These are phyloP conservation scores for Toxotes jaculatrix DNA, from an alignment of 2,113 vertebrate genomes.

Conservation along the genomic window DNA sequence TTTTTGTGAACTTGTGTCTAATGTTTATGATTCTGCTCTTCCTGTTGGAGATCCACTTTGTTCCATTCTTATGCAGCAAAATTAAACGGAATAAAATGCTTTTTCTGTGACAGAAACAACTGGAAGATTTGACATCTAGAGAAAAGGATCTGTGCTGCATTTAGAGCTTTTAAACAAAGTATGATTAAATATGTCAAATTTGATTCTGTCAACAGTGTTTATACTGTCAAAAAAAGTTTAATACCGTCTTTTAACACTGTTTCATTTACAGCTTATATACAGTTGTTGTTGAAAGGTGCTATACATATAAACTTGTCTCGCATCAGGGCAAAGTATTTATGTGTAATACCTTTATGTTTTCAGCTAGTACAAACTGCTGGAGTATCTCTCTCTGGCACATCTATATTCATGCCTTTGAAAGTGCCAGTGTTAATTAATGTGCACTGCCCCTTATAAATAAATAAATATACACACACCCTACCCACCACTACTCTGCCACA, in stretches of 20 bases:
- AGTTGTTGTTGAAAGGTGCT: not conserved
- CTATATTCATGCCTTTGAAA: not conserved
- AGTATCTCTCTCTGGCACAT: not conserved
- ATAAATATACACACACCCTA: not conserved
- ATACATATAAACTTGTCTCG: not conserved
- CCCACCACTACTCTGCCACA: not conserved
- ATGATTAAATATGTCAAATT: not conserved
- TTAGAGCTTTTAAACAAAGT: too few relatives aligned
- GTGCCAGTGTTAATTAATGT: slow-evolving; percentile 8
- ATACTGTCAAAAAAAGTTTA: not conserved
- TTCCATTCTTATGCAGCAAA: too few relatives aligned
- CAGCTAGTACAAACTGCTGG: not conserved
- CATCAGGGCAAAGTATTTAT: not conserved
- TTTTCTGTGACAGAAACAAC: too few relatives aligned
- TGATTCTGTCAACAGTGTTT: not conserved
- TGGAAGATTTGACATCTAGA: too few relatives aligned
- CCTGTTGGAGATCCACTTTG: too few relatives aligned
- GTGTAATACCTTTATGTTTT: not conserved
- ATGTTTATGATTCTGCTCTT: too few relatives aligned
- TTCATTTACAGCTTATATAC: not conserved
- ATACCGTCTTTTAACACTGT: too few relatives aligned
- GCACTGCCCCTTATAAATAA: slow-evolving; percentile 6
- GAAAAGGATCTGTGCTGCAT: too few relatives aligned
- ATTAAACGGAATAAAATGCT: too few relatives aligned
- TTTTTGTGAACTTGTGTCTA: too few relatives aligned